These are phyloP conservation scores for Drosophila recens DNA, from an alignment of 2,888 invertebrate genomes.

Conservation along the genomic window DNA sequence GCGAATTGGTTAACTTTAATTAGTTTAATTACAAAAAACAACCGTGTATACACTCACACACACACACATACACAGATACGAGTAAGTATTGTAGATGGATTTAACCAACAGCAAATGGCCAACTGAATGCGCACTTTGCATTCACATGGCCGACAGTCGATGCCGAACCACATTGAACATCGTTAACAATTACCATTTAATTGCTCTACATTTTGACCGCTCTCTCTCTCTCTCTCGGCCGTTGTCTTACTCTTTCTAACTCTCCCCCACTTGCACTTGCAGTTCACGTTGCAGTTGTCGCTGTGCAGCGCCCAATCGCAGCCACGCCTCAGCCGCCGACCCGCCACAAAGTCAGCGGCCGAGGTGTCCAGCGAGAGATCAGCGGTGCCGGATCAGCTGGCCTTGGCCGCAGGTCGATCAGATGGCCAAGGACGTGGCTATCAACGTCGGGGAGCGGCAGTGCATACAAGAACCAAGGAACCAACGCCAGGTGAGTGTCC, in stretches of 20 bases:
- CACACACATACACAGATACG: not conserved
- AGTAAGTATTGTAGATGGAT: not conserved
- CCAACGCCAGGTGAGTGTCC: constrained; percentile 42
- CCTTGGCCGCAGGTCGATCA: constrained; percentile 76
- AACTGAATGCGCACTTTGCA: constrained; percentile 28
- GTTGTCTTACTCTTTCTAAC: constrained; percentile 8
- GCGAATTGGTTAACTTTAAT: constrained; percentile 72
- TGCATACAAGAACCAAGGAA: constrained; percentile 62
- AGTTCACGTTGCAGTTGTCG: constrained; percentile 36
- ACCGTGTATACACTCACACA: not conserved
- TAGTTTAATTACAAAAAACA: constrained; percentile 68
- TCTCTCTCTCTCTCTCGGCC: not conserved
- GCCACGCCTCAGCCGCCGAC: constrained; percentile 72
- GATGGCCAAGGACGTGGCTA: constrained; percentile 63
- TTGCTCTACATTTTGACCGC: constrained; percentile 13
- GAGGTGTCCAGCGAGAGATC: constrained; percentile 72
- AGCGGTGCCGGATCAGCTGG: constrained; percentile 78
- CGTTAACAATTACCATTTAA: constrained; percentile 36
- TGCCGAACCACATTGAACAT: constrained; percentile 15
- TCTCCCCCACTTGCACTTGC: constrained; percentile 17
- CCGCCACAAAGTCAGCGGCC: constrained; percentile 54
- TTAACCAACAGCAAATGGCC: constrained; percentile 32
- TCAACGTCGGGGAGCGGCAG: constrained; percentile 57
- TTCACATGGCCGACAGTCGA: constrained; percentile 35
- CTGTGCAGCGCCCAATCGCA: constrained; percentile 39